Evolutionary conservation across 2,888 invertebrate species (phyloP).

Genomic region (Dendrolimus pini): DNA sequence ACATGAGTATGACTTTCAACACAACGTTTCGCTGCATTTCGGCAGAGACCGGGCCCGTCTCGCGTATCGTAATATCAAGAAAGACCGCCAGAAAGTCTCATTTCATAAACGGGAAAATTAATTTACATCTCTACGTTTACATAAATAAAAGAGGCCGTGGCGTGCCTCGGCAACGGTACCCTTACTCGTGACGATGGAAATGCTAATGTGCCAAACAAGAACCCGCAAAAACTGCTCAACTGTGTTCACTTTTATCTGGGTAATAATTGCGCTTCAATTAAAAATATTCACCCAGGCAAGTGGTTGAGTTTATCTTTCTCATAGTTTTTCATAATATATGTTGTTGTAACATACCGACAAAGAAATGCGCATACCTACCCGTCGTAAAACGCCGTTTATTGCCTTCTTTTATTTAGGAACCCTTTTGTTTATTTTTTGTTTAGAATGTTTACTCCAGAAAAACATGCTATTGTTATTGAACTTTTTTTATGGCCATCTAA

Average conservation of each 20-base stretch:
- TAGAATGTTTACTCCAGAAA: no score
- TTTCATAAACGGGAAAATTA: conserved; percentile 57
- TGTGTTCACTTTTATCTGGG: conserved; percentile 34
- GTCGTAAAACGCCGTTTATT: no score
- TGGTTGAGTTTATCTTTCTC: no score
- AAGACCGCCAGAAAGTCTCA: conserved; percentile 43
- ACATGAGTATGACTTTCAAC: conserved; percentile 7
- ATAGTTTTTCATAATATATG: no score
- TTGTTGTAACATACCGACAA: no score
- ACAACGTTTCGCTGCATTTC: conserved; percentile 19
- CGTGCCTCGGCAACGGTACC: conserved; percentile 27
- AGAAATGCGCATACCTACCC: no score
- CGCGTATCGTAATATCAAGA: conserved; percentile 33
- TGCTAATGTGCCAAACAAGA: conserved; percentile 51
- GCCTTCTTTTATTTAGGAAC: no score
- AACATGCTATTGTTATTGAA: no score
- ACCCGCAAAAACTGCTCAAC: conserved; percentile 43
- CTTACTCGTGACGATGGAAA: conserved; percentile 32
- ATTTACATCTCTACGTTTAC: conserved; percentile 62
- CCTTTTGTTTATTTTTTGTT: no score
- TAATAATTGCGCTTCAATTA: conserved; percentile 26
- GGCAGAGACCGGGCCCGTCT: conserved; percentile 10
- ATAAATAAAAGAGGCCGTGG: conserved; percentile 47
- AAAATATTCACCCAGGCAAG: no score
- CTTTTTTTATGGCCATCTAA: no score